phyloP scores from a whole-genome alignment of 2,113 vertebrate genomes.

The Odocoileus virginianus region DNA sequence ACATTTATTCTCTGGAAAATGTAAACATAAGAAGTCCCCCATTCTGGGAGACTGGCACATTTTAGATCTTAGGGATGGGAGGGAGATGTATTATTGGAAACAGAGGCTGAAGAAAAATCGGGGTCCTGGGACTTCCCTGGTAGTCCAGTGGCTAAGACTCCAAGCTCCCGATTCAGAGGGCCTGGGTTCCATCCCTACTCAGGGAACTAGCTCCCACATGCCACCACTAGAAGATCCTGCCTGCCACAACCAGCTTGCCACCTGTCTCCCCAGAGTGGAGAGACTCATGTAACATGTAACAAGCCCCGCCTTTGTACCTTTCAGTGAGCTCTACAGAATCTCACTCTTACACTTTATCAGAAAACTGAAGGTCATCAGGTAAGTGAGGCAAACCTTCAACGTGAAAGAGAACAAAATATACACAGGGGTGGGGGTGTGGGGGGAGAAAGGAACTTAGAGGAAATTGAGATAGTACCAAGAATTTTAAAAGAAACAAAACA shows the following conservation, averaged over 20 bases:
- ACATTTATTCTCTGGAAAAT: not conserved
- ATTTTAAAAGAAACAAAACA: not conserved
- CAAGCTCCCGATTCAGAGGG: not conserved
- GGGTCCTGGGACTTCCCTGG: rapidly evolving
- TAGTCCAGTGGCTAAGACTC: not conserved
- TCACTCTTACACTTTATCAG: not conserved
- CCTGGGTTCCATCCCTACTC: not conserved
- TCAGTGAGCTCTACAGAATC: not conserved
- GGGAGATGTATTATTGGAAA: not conserved
- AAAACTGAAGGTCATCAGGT: not conserved
- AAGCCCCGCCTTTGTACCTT: not conserved
- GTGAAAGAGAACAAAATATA: not conserved
- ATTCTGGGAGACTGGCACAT: not conserved
- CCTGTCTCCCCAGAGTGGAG: not conserved
- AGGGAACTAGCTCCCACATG: not conserved
- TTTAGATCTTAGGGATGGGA: not conserved
- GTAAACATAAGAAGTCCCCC: not conserved
- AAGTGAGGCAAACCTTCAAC: not conserved
- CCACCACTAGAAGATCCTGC: not conserved
- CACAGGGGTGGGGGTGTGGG: no score
- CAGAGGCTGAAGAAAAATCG: not conserved
- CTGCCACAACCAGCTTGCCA: not conserved
- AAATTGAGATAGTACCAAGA: not conserved
- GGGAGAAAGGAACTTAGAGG: not conserved
- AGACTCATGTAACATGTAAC: not conserved